phyloP scores from a whole-genome alignment of 2,113 vertebrate genomes.

The Bambusicola thoracicus region DNA sequence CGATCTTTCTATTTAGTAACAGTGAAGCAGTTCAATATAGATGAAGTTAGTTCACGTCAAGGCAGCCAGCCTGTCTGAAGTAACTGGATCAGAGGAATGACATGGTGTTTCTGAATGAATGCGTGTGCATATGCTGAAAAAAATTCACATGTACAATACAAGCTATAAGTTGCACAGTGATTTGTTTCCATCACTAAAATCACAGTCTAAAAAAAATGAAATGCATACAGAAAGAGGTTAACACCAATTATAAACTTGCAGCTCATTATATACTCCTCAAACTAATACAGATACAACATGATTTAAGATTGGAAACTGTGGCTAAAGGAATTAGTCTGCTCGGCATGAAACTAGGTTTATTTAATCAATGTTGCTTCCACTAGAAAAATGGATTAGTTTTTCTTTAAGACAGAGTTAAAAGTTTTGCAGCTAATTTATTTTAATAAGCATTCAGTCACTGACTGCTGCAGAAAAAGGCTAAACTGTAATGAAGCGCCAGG shows the following conservation, averaged over 20 bases:
- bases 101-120: background rate
- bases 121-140: background rate
- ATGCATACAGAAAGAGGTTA: slow-evolving; percentile 62
- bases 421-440: slow-evolving; percentile 86
- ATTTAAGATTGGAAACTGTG: slow-evolving; percentile 79
- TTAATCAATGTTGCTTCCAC: slow-evolving; percentile 82
- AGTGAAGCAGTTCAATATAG: background rate
- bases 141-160: background rate
- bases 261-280: slow-evolving; percentile 73
- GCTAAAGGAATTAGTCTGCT: slow-evolving; percentile 84
- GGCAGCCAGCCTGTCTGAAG: background rate
- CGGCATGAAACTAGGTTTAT: slow-evolving; percentile 79
- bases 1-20: background rate
- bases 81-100: background rate
- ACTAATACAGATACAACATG: slow-evolving; percentile 76
- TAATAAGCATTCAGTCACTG: slow-evolving; percentile 83
- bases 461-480: slow-evolving; percentile 75
- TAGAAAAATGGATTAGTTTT: slow-evolving; percentile 82
- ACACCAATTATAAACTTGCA: slow-evolving; percentile 73
- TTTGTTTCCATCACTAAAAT: background rate
- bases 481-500: slow-evolving; percentile 77
- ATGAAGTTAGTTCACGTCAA: background rate
- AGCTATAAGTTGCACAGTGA: background rate
- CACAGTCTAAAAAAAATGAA: background rate
- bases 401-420: slow-evolving; percentile 84